Percentiles rank a stretch among this genome's conserved stretches.
Conservation (phyloP, 2,888 invertebrate species). For the Helleia helle region DNA sequence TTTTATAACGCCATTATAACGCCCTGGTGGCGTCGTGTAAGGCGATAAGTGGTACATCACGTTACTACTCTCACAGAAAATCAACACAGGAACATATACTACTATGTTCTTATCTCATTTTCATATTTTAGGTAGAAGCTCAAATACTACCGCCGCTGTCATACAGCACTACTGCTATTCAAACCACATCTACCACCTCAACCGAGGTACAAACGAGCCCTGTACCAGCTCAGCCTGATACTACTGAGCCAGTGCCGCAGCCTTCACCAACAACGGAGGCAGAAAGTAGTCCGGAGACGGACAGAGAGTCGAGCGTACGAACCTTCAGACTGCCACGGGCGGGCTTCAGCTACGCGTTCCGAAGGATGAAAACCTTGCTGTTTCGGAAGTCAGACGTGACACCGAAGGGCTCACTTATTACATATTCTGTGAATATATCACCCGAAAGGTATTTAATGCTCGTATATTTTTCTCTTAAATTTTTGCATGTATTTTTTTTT, state of each 20-base stretch:
- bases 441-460: slow-evolving; percentile 45
- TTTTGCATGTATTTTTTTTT: too few relatives aligned
- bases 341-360: slow-evolving; percentile 39
- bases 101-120: too few relatives aligned
- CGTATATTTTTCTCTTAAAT: too few relatives aligned
- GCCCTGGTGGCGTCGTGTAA: too few relatives aligned
- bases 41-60: too few relatives aligned
- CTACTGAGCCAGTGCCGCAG: slow-evolving; percentile 4
- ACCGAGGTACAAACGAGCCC: slow-evolving; percentile 5
- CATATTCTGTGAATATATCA: slow-evolving; percentile 33
- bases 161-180: slow-evolving; percentile 4
- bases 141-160: slow-evolving; percentile 8
- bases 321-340: slow-evolving; percentile 40
- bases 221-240: slow-evolving; percentile 6
- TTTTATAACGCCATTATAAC: too few relatives aligned
- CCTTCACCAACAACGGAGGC: slow-evolving; percentile 14
- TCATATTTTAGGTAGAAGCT: slow-evolving; percentile 1
- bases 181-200: neutral
- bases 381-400: slow-evolving; percentile 29
- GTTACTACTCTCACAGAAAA: too few relatives aligned
- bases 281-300: slow-evolving; percentile 14
- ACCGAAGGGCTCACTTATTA: slow-evolving; percentile 26
- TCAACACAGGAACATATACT: too few relatives aligned
- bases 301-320: slow-evolving; percentile 19
- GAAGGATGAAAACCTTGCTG: slow-evolving; percentile 38